A percentile compares a stretch with the other conserved stretches of the same genome.
phyloP scores from a whole-genome alignment of 2,797 vertebrate species.

The Myiotriccus ornatus region DNA sequence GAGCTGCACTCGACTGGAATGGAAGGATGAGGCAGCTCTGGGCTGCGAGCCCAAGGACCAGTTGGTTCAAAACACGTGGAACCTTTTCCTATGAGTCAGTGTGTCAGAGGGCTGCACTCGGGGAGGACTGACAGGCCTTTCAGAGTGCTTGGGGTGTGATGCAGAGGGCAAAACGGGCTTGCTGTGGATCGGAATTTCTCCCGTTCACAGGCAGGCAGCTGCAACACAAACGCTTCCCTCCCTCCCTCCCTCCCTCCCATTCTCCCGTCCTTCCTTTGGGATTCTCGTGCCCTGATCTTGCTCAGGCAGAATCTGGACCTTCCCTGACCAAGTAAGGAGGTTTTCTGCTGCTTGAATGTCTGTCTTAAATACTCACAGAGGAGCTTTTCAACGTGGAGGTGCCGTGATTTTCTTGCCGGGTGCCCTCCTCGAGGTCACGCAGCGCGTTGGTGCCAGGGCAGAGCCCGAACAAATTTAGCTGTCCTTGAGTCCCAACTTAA shows the following conservation, averaged over 20 bases:
- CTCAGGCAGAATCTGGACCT: neutral
- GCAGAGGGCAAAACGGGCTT: neutral
- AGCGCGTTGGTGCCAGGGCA: neutral
- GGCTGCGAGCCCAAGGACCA: slow-evolving; percentile 26
- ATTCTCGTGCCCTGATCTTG: neutral
- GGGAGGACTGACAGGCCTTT: neutral
- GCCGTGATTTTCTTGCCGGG: rapidly evolving
- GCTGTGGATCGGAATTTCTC: neutral
- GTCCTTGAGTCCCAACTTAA: neutral
- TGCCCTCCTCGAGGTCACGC: neutral
- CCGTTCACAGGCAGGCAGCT: neutral
- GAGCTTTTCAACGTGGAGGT: neutral
- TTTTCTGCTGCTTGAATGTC: neutral
- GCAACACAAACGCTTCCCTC: neutral
- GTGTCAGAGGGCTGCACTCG: neutral
- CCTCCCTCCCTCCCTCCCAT: neutral
- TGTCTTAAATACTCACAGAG: neutral
- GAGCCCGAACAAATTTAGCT: neutral
- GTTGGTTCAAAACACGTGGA: neutral
- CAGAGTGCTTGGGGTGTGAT: neutral
- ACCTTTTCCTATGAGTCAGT: neutral
- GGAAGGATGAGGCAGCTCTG: slow-evolving; percentile 26
- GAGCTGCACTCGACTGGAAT: neutral
- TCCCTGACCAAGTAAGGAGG: neutral
- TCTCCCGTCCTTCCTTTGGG: rapidly evolving